Evolutionary conservation across 1,140 invertebrate genomes (phyloP), one percentile per base, ranked within the genome.

Genomic region (Gonatopus flavifemur): DNA sequence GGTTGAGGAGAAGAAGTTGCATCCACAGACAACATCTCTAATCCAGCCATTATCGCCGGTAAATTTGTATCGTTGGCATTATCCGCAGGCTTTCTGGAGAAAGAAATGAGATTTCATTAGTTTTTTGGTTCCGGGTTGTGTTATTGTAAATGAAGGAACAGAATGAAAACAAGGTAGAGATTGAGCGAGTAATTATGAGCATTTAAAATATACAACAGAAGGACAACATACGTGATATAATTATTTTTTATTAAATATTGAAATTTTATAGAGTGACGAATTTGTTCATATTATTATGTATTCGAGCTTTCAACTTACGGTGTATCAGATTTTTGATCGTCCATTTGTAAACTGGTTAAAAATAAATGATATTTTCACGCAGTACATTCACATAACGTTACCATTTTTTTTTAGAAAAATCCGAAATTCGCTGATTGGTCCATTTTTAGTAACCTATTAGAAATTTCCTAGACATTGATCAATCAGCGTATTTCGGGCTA

Each of bases 21-120:
- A 35, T 64, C 48, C 32, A 76, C 66, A n/a, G 62, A 67, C 0
- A 75, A 55, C 57, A 65, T 67, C 50, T 71, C 67, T 49, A 76
- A 65, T 35, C 66, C 43, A 39, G 65, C 65, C n/a, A 68, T 63
- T 9, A 75, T 64, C 30, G 67, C 66, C 13, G 72, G 71, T 22
- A 76, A 38, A 64, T 61, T 67, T 20, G 3, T 33, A 50, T 67
- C 64, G 6, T 57, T 55, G 39, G 19, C 24, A 20, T 36, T 18
- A 8, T 46, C 30, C 16, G 18, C n/a, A n/a, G 24, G 12, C 19
- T 40, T 52, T 53, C 57, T 63, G 35, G 24, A 53, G n/a, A n/a
- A n/a, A n/a, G n/a, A n/a, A n/a, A n/a, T n/a, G n/a, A n/a, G n/a
- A n/a, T n/a, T n/a, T n/a, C n/a, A n/a, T n/a, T n/a, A n/a, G n/a